A percentile compares a stretch with the other conserved stretches of the same genome.
Conservation (phyloP, 2,888 invertebrate genomes). For the Amiota mariae region DNA sequence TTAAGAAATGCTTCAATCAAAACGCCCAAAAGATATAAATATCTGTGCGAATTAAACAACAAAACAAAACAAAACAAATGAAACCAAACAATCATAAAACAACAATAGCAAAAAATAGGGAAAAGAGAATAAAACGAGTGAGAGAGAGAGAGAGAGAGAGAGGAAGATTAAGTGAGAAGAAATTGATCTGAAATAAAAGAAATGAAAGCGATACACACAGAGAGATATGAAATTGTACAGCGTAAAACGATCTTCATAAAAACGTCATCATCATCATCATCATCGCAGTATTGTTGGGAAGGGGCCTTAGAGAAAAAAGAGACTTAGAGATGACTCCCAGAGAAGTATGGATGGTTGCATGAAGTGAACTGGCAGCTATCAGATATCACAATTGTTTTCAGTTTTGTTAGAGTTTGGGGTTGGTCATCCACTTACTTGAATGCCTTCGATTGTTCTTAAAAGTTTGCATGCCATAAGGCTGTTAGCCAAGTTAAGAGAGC, state of each 20-base stretch:
- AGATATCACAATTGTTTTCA: background rate
- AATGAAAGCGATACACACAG: constrained; percentile 18
- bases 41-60: constrained; percentile 19
- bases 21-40: constrained; percentile 5
- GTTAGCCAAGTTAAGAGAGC: too few relatives aligned
- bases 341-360: background rate
- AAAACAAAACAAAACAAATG: constrained; percentile 24
- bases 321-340: too few relatives aligned
- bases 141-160: constrained; percentile 1
- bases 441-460: too few relatives aligned
- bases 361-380: background rate
- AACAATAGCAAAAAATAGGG: background rate
- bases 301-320: too few relatives aligned
- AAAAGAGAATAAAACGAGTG: background rate
- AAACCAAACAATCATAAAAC: background rate
- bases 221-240: background rate
- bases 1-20: constrained; percentile 7
- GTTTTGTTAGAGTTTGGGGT: too few relatives aligned
- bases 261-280: background rate
- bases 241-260: background rate
- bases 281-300: too few relatives aligned
- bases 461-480: too few relatives aligned
- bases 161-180: background rate
- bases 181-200: background rate
- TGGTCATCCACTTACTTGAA: too few relatives aligned